Evolutionary conservation across 2,797 vertebrate species (phyloP).

Genomic region (Melanogrammus aeglefinus): DNA sequence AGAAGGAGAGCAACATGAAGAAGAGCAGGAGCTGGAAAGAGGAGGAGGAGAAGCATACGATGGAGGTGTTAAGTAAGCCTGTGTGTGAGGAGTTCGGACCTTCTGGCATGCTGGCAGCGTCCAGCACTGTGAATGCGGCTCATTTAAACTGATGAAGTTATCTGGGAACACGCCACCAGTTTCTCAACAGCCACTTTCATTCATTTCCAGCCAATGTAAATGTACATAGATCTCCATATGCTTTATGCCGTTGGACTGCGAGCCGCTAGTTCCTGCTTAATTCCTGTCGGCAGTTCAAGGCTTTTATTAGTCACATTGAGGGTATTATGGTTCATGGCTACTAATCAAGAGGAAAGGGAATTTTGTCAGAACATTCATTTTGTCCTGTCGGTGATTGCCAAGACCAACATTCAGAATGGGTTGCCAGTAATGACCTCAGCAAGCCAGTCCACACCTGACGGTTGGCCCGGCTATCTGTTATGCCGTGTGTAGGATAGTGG

Average conservation of each 20-base stretch:
- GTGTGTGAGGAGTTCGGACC: conserved; percentile 25
- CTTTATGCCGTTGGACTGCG: conserved; percentile 55
- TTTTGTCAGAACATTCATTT: conserved; percentile 53
- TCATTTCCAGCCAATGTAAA: conserved; percentile 64
- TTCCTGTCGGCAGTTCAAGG: conserved; percentile 52
- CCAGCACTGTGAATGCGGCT: conserved; percentile 50
- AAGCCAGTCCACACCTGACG: conserved; percentile 58
- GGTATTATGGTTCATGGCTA: conserved; percentile 57
- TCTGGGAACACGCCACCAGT: conserved; percentile 44
- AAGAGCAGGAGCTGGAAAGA: not conserved
- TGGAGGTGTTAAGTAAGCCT: conserved; percentile 20
- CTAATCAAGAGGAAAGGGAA: conserved; percentile 58
- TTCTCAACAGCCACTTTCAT: conserved; percentile 54
- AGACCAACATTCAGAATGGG: conserved; percentile 49
- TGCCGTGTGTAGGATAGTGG: conserved; percentile 41
- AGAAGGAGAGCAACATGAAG: not conserved
- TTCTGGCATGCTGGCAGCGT: conserved; percentile 32
- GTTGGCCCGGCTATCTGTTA: conserved; percentile 42
- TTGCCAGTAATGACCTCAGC: conserved; percentile 65
- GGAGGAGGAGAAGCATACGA: not conserved
- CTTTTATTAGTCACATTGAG: conserved; percentile 58
- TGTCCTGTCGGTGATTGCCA: conserved; percentile 50
- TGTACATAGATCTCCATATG: conserved; percentile 64
- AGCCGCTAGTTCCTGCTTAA: conserved; percentile 45
- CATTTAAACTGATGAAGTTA: conserved; percentile 47